phyloP scores from a whole-genome alignment of 1,140 invertebrate genomes.

The Asobara japonica region DNA sequence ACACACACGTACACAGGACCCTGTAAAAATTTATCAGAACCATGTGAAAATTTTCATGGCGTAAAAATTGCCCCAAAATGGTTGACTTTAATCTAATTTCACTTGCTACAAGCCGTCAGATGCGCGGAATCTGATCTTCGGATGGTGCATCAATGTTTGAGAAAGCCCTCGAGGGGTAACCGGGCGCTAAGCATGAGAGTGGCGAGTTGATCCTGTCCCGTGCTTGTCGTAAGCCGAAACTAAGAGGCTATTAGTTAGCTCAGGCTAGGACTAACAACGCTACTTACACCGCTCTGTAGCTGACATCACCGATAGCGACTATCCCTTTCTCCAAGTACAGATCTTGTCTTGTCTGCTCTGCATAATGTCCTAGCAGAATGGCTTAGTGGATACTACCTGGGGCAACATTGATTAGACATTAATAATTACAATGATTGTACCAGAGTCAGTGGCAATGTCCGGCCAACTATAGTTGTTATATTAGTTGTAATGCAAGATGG shows the following conservation, averaged over 20 bases:
- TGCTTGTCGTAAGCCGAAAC: conserved; percentile 51
- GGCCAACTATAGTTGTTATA: no score
- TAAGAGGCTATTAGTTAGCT: conserved; percentile 63
- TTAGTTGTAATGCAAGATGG: no score
- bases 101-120: not conserved
- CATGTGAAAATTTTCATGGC: no score
- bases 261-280: conserved; percentile 53
- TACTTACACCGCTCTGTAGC: conserved; percentile 50
- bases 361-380: conserved; percentile 8
- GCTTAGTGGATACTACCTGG: not conserved
- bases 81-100: no score
- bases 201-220: conserved; percentile 44
- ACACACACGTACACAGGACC: no score
- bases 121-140: not conserved
- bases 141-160: conserved; percentile 14
- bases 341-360: conserved; percentile 26
- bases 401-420: no score
- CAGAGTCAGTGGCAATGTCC: no score
- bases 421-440: no score
- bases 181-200: conserved; percentile 37
- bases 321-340: not conserved
- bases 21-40: no score
- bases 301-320: conserved; percentile 7
- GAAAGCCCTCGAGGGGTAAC: conserved; percentile 41
- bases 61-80: no score